Conservation (phyloP, 2,888 invertebrate species). For the Noctua janthina region DNA sequence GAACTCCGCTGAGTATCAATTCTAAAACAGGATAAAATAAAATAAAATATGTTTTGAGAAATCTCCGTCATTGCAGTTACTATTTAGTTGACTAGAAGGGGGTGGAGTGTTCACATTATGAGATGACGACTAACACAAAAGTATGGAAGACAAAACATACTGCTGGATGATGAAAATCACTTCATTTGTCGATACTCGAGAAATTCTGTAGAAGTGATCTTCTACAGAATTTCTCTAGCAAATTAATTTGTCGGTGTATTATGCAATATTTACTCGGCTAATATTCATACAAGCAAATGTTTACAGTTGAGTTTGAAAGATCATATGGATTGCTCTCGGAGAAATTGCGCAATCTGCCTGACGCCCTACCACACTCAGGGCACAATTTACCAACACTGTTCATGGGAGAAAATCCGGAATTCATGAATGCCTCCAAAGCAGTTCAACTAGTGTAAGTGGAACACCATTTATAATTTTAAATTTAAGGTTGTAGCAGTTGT, state of each 20-base stretch:
- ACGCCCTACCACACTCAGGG: not conserved
- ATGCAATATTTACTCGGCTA: not conserved
- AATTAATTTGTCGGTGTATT: not conserved
- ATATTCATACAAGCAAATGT: constrained; percentile 12
- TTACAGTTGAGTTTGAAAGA: constrained; percentile 50
- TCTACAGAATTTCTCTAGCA: not conserved
- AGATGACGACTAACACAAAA: not conserved
- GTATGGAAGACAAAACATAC: too few species aligned
- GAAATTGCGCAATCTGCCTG: not conserved
- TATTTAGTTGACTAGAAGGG: not conserved
- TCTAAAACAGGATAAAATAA: not conserved
- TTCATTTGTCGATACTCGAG: not conserved
- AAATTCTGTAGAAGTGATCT: not conserved
- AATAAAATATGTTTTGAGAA: not conserved
- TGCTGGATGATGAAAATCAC: not conserved
- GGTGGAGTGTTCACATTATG: not conserved
- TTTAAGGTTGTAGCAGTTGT: not conserved
- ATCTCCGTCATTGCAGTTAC: not conserved
- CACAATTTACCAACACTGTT: constrained; percentile 80
- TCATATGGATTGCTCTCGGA: constrained; percentile 4
- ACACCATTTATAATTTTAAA: not conserved
- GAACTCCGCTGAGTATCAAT: not conserved
- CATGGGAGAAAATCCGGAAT: constrained; percentile 87
- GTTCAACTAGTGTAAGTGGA: constrained; percentile 83
- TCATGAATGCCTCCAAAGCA: constrained; percentile 89